Evolutionary conservation across 2,888 invertebrate genomes (phyloP).

Genomic region (Molanna angustata): DNA sequence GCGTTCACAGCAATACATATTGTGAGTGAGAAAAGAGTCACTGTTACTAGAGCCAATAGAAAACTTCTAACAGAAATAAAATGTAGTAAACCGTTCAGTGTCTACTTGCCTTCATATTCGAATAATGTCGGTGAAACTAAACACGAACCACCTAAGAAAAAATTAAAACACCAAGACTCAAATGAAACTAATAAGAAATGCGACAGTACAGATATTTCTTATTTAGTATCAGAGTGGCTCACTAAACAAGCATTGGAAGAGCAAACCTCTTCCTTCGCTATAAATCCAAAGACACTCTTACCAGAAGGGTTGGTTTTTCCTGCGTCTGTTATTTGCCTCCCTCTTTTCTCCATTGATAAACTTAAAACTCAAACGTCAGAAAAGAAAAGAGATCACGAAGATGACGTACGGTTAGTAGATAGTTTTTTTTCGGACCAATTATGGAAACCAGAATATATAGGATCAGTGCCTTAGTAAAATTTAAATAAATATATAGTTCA

Average conservation of each 20-base stretch:
- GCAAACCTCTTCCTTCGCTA: conserved; percentile 38
- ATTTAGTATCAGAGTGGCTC: conserved; percentile 29
- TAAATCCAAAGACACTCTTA: conserved; percentile 38
- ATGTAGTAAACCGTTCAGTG: conserved; percentile 25
- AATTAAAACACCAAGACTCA: conserved; percentile 25
- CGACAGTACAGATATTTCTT: conserved; percentile 27
- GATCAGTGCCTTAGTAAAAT: conserved; percentile 30
- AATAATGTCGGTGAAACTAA: conserved; percentile 2
- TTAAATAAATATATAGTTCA: neutral
- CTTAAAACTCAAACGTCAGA: neutral
- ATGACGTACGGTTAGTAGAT: conserved; percentile 52
- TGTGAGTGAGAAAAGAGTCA: conserved; percentile 53
- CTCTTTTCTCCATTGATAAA: conserved; percentile 40
- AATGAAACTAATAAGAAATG: conserved; percentile 28
- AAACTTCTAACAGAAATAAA: conserved; percentile 22
- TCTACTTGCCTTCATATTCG: conserved; percentile 1
- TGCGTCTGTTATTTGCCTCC: conserved; percentile 47
- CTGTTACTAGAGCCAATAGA: conserved; percentile 26
- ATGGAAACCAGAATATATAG: conserved; percentile 56
- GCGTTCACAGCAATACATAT: conserved; percentile 56
- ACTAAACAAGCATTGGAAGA: conserved; percentile 37
- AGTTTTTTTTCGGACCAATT: conserved; percentile 55
- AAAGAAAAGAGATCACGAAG: conserved; percentile 40
- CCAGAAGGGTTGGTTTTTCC: conserved; percentile 46
- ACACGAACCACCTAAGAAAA: conserved; percentile 33